Evolutionary conservation across 2,888 invertebrate genomes (phyloP), one percentile per base, ranked within the genome.

Genomic region (Eristalis pertinax): DNA sequence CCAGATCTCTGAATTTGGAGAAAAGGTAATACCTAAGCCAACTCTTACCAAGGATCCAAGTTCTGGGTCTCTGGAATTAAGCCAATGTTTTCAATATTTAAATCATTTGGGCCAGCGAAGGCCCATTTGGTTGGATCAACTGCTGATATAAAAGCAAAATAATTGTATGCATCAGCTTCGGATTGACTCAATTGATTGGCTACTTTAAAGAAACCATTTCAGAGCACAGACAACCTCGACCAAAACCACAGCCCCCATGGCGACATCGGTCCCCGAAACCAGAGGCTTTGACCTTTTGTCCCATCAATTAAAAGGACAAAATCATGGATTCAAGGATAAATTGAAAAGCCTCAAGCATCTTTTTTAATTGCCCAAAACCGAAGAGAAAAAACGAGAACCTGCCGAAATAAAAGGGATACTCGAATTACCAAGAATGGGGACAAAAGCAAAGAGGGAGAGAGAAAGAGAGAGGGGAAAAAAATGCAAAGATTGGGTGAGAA

Each of bases 361-460:
- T 64, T 81, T 74, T 86, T 86, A 86, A 86, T 86, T 86, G 70
- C 70, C 82, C 64, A 58, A 58, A 73, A 56, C 78, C 74, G 58
- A 73, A 73, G 29, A 64, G 63, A 73, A 74, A 41, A 64, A 63
- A 69, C 35, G 19, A 43, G 22, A 35, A 50, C 32, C 32, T 32
- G 7, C 32, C 32, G 24, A 50, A 50, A 50, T 50, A 50, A 50
- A 85, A 86, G 43, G 85, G 82, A 82, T 82, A 82, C 82, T 74
- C 35, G 78, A 82, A 86, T 82, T 82, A 86, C 70, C 29, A 78
- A 11, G 29, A 64, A 81, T 29, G 19, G 10, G 62, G 56, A 62
- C 32, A 64, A 11, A n/a, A 1, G 29, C 35, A 22, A 73, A 32
- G 56, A 70, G 10, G 22, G 58, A 80, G 72, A 26, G 26, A 1